These are phyloP conservation scores for Cosmopolites sordidus DNA, from an alignment of 2,888 invertebrate species.

Conservation along the genomic window DNA sequence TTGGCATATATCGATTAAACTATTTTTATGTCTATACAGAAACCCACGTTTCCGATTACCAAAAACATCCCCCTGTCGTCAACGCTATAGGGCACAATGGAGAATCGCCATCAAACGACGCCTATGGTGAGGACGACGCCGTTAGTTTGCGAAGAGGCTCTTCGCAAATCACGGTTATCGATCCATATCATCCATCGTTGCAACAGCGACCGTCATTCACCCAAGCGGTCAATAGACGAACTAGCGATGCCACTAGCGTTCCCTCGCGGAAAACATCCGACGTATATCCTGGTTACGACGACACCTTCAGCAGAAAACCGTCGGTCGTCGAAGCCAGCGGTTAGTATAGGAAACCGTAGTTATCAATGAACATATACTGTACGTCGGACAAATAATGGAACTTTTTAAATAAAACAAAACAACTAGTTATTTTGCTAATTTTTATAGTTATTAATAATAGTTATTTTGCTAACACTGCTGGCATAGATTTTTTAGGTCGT, in stretches of 20 bases:
- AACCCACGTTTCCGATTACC: conserved; percentile 29
- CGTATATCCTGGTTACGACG: conserved; percentile 34
- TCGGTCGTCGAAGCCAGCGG: conserved; percentile 29
- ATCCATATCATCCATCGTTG: conserved; percentile 51
- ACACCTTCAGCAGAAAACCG: conserved; percentile 34
- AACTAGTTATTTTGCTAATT: too few species aligned
- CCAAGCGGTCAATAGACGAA: conserved; percentile 12
- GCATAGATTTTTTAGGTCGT: too few species aligned
- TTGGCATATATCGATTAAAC: too few species aligned
- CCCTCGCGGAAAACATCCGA: conserved; percentile 34
- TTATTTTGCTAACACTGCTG: too few species aligned
- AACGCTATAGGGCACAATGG: conserved; percentile 5
- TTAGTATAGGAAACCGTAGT: conserved; percentile 9
- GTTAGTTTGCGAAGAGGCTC: conserved; percentile 41
- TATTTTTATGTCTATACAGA: conserved; percentile 21
- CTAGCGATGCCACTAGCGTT: conserved; percentile 18
- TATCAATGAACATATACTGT: too few species aligned
- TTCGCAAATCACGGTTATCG: conserved; percentile 52
- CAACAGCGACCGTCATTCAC: conserved; percentile 29
- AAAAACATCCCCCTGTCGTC: conserved; percentile 9
- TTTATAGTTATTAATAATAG: too few species aligned
- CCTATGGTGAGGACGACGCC: conserved; percentile 43
- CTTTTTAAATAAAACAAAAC: too few species aligned
- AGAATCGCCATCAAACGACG: conserved; percentile 40
- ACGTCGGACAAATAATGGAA: too few species aligned